These are phyloP conservation scores for Leucoptera coffeella DNA, from an alignment of 2,888 invertebrate genomes.

Conservation along the genomic window DNA sequence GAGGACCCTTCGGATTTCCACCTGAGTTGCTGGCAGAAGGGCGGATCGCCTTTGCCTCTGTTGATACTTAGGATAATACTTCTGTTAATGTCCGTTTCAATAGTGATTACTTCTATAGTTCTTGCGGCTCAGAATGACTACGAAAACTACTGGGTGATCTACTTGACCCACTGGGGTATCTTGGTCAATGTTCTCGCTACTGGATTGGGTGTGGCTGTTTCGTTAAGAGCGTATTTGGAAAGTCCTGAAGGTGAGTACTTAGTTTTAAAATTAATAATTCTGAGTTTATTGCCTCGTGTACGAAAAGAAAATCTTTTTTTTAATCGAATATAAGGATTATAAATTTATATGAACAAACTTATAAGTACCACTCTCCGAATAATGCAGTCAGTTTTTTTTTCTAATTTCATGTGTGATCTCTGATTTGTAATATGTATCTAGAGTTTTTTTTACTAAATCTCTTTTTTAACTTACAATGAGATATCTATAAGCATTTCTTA, in stretches of 20 bases:
- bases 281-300: too few relatives aligned
- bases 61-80: constrained; percentile 17
- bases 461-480: too few relatives aligned
- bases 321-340: too few relatives aligned
- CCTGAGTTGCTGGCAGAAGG: constrained; percentile 19
- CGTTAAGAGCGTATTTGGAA: constrained; percentile 12
- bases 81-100: constrained; percentile 19
- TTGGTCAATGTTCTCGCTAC: constrained; percentile 18
- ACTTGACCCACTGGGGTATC: constrained; percentile 35
- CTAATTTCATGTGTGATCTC: too few relatives aligned
- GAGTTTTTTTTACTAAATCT: too few relatives aligned
- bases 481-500: too few relatives aligned
- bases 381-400: too few relatives aligned
- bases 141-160: constrained; percentile 21
- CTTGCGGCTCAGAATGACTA: constrained; percentile 8
- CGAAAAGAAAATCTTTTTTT: too few relatives aligned
- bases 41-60: constrained; percentile 17
- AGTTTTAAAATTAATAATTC: too few relatives aligned
- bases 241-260: constrained; percentile 23
- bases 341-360: too few relatives aligned
- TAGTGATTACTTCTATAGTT: constrained; percentile 15
- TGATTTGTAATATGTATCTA: too few relatives aligned
- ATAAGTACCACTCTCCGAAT: too few relatives aligned
- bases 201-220: constrained; percentile 18
- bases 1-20: constrained; percentile 22